Evolutionary conservation across 1,140 invertebrate species (phyloP), one percentile per base, ranked within the genome.

Genomic region (Psix sp.): DNA sequence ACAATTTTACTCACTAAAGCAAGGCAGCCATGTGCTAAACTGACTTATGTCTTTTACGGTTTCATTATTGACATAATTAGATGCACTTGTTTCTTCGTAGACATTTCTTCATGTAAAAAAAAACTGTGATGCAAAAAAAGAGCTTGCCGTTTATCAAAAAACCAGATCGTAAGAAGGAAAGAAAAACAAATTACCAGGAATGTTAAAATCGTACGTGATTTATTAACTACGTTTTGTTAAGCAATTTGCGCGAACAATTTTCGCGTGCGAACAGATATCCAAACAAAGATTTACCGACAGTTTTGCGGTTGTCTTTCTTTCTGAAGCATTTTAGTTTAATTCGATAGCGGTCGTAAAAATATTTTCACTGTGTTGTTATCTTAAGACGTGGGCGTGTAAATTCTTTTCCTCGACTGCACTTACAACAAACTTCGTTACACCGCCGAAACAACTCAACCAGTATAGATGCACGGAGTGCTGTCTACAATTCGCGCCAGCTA

Each of bases 211-310:
- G 4, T 16, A 35, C 0, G 57, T 39, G 52, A 73, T 73, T 59
- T 60, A 62, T 3, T 36, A 43, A 39, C 38, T 63, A 13, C 26
- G 46, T 63, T 59, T 74, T 31, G 49, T 57, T 56, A 36, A 42
- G 43, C 48, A 66, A 60, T 67, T 62, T 56, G 10, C 35, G 14
- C 16, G 48, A 46, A 39, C 56, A 66, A 67, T 62, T 74, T 63
- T 43, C 31, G 31, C 49, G 31, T 29, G 35, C 26, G 38, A 67
- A 57, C 38, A 51, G 39, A 74, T 63, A 68, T 74, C 51, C 45
- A 67, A 67, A 74, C 72, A 60, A 74, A 46, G 72, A 74, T 68
- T 74, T 74, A 74, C 71, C 63, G 71, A 74, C 71, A 74, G 63
- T 51, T 67, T 67, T 68, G 71, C 46, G 63, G 71, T 68, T 74